These are phyloP conservation scores for Mormyrus iriodes DNA, from an alignment of 2,113 vertebrate species.

Conservation along the genomic window DNA sequence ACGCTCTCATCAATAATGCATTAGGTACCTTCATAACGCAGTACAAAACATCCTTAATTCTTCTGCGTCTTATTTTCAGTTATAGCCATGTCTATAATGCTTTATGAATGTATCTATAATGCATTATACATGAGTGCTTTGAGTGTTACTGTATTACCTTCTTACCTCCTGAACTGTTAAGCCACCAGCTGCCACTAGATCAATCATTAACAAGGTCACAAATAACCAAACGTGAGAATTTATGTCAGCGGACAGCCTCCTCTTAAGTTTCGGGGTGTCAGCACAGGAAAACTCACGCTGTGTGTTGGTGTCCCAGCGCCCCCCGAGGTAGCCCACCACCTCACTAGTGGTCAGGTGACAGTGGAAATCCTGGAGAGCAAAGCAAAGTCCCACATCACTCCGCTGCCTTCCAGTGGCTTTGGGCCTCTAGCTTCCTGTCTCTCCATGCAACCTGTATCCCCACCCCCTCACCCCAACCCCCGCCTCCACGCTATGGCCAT, in stretches of 20 bases:
- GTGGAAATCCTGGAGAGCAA: conserved; percentile 77
- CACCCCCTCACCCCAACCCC: too few relatives aligned
- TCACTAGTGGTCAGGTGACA: conserved; percentile 90
- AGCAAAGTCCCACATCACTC: not conserved
- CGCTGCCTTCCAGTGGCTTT: not conserved
- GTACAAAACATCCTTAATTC: too few relatives aligned
- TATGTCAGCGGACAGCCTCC: not conserved
- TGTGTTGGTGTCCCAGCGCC: conserved; percentile 89
- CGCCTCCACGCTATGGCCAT: not conserved
- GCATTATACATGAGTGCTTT: not conserved
- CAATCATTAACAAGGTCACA: not conserved
- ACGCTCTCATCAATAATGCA: too few relatives aligned
- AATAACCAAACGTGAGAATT: not conserved
- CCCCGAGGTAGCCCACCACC: conserved; percentile 91
- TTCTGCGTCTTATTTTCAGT: too few relatives aligned
- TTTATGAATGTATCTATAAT: too few relatives aligned
- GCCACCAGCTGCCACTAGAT: not conserved
- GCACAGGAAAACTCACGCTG: conserved; percentile 65
- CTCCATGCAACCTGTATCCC: too few relatives aligned
- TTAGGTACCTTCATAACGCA: too few relatives aligned
- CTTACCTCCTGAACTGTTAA: not conserved
- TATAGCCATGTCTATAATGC: too few relatives aligned
- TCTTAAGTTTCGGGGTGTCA: too few relatives aligned
- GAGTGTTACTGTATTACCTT: not conserved
- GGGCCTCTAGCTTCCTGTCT: not conserved